These are phyloP conservation scores for Axinella damicornis DNA, from an alignment of 37 sponge, comb jelly and placozoan species.

Conservation along the genomic window DNA sequence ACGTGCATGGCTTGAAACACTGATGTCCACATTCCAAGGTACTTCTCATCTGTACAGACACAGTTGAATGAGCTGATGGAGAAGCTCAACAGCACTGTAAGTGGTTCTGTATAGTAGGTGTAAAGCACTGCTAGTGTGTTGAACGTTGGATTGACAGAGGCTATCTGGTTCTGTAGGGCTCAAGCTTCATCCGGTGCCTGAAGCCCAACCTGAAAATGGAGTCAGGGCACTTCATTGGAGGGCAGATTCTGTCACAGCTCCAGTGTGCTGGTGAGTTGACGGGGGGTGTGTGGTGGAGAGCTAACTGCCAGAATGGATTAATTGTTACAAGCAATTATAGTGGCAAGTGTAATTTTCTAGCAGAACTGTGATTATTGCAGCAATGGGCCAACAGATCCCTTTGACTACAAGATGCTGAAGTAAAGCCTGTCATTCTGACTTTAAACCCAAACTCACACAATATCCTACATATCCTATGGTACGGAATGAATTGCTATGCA, in stretches of 20 bases:
- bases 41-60: background rate
- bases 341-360: too few relatives aligned
- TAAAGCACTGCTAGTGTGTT: background rate
- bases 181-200: conserved; percentile 95
- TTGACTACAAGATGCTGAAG: too few relatives aligned
- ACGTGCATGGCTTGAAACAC: too few relatives aligned
- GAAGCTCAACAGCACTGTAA: conserved; percentile 83
- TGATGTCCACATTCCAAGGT: too few relatives aligned
- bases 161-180: conserved; percentile 32
- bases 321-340: too few relatives aligned
- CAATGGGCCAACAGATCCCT: too few relatives aligned
- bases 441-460: too few relatives aligned
- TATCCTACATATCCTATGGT: too few relatives aligned
- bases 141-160: background rate
- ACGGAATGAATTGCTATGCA: too few relatives aligned
- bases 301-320: background rate
- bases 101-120: background rate
- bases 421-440: too few relatives aligned
- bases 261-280: conserved; percentile 81
- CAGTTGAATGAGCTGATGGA: conserved; percentile 66
- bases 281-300: background rate
- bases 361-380: too few relatives aligned
- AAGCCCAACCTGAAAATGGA: conserved; percentile 94
- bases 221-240: conserved; percentile 74
- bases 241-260: conserved; percentile 88